phyloP scores from a whole-genome alignment of 2,797 vertebrate species.

The Falco cherrug region DNA sequence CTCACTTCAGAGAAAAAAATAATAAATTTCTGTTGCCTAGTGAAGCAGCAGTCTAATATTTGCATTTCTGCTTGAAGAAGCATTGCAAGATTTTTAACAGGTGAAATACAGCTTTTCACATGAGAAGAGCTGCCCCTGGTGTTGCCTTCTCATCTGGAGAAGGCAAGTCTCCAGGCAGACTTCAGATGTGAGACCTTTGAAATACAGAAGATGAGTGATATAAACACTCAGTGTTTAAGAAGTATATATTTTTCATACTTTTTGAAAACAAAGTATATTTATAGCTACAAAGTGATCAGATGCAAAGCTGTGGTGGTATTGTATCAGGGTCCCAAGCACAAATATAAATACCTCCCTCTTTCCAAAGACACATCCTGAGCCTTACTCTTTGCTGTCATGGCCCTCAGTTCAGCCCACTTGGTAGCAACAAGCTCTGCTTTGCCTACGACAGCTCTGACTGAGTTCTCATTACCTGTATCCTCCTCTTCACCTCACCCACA shows the following conservation, averaged over 20 bases:
- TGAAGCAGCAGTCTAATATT: conserved; percentile 27
- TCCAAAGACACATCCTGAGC: background rate
- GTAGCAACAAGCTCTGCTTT: background rate
- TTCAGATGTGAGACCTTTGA: background rate
- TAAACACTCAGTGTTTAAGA: background rate
- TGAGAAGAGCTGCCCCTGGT: background rate
- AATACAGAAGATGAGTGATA: background rate
- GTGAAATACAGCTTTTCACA: background rate
- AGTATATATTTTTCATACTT: background rate
- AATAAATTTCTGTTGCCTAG: background rate
- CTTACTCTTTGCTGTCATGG: background rate
- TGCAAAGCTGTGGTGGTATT: background rate
- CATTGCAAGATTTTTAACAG: background rate
- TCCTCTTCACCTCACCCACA: background rate
- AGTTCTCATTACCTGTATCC: background rate
- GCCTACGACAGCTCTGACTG: background rate
- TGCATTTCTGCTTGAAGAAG: conserved; percentile 38
- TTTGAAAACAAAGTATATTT: background rate
- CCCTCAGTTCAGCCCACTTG: background rate
- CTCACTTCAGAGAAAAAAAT: background rate
- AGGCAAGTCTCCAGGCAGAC: background rate
- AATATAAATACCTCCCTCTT: background rate
- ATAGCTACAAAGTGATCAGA: background rate
- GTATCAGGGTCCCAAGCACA: background rate
- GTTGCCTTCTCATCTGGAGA: background rate